Percentiles rank a stretch among this genome's conserved stretches.
Conservation (phyloP, 2,113 vertebrate genomes). For the Furnarius figulus region DNA sequence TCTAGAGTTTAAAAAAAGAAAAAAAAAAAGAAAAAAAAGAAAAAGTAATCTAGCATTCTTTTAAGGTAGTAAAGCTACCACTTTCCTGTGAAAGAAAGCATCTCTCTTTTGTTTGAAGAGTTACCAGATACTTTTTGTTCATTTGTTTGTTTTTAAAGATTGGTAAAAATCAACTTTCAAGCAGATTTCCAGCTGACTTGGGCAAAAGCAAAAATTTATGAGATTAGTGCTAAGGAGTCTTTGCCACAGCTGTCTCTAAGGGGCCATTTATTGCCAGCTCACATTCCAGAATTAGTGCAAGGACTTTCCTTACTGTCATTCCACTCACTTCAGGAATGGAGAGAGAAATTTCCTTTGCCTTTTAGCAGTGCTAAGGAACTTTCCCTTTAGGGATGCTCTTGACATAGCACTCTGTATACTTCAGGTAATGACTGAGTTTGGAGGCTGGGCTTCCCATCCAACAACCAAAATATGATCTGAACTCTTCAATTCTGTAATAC, state of each 20-base stretch:
- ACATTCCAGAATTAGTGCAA: not conserved
- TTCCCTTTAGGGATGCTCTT: not conserved
- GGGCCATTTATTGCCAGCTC: not conserved
- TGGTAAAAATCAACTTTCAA: not conserved
- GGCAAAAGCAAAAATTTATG: not conserved
- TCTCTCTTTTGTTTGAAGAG: not conserved
- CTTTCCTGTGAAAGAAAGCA: not conserved
- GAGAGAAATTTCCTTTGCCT: not conserved
- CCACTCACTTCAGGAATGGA: not conserved
- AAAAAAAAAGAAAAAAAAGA: not conserved
- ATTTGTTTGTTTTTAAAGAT: not conserved
- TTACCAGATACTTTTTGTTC: not conserved
- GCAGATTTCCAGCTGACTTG: conserved; percentile 9
- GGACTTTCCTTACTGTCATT: not conserved
- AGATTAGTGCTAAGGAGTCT: not conserved
- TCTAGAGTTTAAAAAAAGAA: too few species aligned
- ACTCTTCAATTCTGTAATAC: not conserved
- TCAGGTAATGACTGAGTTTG: not conserved
- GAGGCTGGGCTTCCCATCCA: not conserved
- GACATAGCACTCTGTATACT: not conserved
- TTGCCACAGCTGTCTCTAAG: not conserved
- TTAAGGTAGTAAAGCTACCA: not conserved
- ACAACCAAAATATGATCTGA: not conserved
- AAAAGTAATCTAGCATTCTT: not conserved
- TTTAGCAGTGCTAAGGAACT: not conserved